phyloP scores from a whole-genome alignment of 1,140 invertebrate genomes.

The Chelonus insularis region DNA sequence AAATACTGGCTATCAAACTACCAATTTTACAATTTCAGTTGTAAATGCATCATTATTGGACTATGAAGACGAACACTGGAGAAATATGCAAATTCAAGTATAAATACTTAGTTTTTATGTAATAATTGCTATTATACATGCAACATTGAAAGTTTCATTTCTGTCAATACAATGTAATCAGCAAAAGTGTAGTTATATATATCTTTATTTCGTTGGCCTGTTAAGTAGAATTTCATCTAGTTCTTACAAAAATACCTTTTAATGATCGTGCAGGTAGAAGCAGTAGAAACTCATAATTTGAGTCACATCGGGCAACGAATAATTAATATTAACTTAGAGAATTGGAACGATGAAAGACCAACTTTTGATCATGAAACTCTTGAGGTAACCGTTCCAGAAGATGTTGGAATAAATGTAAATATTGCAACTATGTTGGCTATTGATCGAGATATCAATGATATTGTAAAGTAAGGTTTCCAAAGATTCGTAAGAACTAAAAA shows the following conservation, averaged over 20 bases:
- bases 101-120: too few relatives aligned
- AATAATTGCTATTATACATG: too few relatives aligned
- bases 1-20: constrained; percentile 59
- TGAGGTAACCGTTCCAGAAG: constrained; percentile 55
- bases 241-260: too few relatives aligned
- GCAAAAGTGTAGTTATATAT: too few relatives aligned
- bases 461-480: constrained; percentile 58
- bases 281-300: constrained; percentile 51
- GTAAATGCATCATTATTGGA: constrained; percentile 59
- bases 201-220: too few relatives aligned
- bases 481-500: not conserved
- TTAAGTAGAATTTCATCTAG: too few relatives aligned
- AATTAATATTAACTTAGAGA: constrained; percentile 58
- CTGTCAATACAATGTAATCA: too few relatives aligned
- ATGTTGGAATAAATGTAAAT: constrained; percentile 47
- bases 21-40: constrained; percentile 61
- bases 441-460: constrained; percentile 63
- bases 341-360: constrained; percentile 65
- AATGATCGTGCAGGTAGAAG: too few relatives aligned
- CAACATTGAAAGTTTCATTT: too few relatives aligned
- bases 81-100: constrained; percentile 52
- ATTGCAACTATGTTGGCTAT: constrained; percentile 53
- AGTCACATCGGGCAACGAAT: constrained; percentile 46
- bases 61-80: constrained; percentile 58
- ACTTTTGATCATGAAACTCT: constrained; percentile 52